A percentile compares a stretch with the other conserved stretches of the same genome.
Conservation (phyloP, 2,888 invertebrate genomes). For the Sesia bembeciformis region DNA sequence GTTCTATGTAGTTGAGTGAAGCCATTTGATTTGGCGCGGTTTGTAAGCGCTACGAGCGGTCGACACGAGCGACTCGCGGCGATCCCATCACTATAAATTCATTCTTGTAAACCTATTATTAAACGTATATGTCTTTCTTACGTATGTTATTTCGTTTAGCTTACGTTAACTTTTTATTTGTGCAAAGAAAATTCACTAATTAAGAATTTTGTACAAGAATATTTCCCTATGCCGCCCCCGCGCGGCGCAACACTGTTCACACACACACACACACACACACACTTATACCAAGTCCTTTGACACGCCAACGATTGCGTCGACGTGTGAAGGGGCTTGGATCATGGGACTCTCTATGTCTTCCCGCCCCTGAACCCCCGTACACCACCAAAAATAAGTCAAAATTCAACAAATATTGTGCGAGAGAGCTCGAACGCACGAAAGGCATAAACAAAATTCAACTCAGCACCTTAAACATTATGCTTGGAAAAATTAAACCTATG, state of each 20-base stretch:
- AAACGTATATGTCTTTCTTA: constrained; percentile 74
- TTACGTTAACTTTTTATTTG: constrained; percentile 34
- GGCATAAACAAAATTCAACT: constrained; percentile 11
- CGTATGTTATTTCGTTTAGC: constrained; percentile 69
- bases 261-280: not conserved
- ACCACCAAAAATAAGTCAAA: not conserved
- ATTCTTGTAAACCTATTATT: constrained; percentile 64
- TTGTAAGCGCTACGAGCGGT: too few species aligned
- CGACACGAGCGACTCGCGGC: not conserved
- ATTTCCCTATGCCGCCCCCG: constrained; percentile 13
- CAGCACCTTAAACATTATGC: constrained; percentile 46
- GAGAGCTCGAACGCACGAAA: constrained; percentile 14
- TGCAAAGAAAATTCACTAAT: constrained; percentile 15
- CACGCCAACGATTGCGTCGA: not conserved
- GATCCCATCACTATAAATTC: constrained; percentile 49
- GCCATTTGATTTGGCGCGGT: too few species aligned
- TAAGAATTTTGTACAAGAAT: constrained; percentile 51
- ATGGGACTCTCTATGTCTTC: not conserved
- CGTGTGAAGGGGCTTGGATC: too few species aligned
- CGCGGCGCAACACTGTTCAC: not conserved
- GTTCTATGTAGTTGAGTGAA: too few species aligned
- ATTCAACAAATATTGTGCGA: constrained; percentile 2
- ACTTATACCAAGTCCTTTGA: not conserved
- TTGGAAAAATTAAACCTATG: constrained; percentile 28
- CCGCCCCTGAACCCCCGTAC: not conserved